Base-by-base conservation (phyloP, 2,797 vertebrate genomes). In the Acanthurus leucopareius region DNA sequence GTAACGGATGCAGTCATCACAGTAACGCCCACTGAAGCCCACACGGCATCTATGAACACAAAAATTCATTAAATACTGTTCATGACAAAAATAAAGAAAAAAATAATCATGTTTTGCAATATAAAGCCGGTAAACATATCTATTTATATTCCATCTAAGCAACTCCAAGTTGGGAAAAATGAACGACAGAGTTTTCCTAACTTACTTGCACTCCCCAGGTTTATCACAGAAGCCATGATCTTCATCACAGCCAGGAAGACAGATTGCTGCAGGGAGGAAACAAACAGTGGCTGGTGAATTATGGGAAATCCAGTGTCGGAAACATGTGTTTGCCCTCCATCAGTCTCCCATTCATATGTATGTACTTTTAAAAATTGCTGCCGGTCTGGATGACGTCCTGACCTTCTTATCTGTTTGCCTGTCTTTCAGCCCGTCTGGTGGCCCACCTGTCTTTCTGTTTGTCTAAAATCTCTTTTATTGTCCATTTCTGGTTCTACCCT, bases 141-240 rank as follows among this genome's bases (percentile, higher is more conserved):
- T 20, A 52, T 61, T 74, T 17, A 49, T 20, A 42, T 42, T 58
- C 16, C 1, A 40, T 35, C 53, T 10, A 20, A 56, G 19, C 28
- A 54, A 42, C 35, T 38, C 19, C n/a, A 3, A 25, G 13, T 16
- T 61, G 17, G 10, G 5, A 14, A 20, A 19, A 45, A 35, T 25
- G 0, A 0, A 47, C 51, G 17, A 54, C 25, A 8, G 52, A 5
- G 6, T 53, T 28, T 69, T 58, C 4, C 3, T 42, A 14, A 97
- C 98, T 97, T 95, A 99, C 98, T 97, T 99, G 98, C 98, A 99
- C 89, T 99, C 98, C 63, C 97, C 98, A 2, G 98, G 98, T 91
- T 96, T 97, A 64, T 99, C 98, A 56, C 98, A 99, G 86, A 96
- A 97, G 28, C 98, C 98, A 0, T 99, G 98, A 61, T 98, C 96